Evolutionary conservation across 2,888 invertebrate genomes (phyloP), one percentile per base, ranked within the genome.

Genomic region (Xylota sylvarum): DNA sequence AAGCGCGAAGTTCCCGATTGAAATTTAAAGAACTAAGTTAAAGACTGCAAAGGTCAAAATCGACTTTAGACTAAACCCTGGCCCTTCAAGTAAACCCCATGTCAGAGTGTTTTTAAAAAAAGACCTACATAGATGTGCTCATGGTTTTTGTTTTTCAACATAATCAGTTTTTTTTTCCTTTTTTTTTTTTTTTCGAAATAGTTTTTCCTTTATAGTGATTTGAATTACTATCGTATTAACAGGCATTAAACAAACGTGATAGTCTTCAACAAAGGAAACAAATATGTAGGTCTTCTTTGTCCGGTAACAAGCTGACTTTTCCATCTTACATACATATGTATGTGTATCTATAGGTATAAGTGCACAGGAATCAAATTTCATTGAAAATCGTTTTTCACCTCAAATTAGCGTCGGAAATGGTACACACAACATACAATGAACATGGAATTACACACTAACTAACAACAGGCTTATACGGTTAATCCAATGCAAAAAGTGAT

Each of bases 321-420:
- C 76, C 70, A 62, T 67, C 65, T 30, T 43, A 14, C n/a, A n/a
- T 23, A 14, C 37, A 12, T n/a, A n/a, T n/a, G n/a, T n/a, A n/a
- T n/a, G n/a, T 37, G 55, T 30, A 35, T 67, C 5, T 43, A 35
- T 37, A 40, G 40, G 56, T 46, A 65, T 56, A 10, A 37, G 56
- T 48, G 62, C 72, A 27, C 4, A 19, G 76, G 81, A 55, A 40
- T 86, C 82, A 58, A 73, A 52, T 86, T 86, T 86, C 86, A 78
- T 82, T 86, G 82, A 58, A 86, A 86, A 86, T 86, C 86, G 86
- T 86, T 86, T 80, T 86, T 86, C 78, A 86, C 86, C 86, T 86
- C 82, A 86, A 86, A 86, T 86, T 86, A 86, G 72, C 86, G 77
- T 86, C 86, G 72, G 82, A 86, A 86, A 86, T 82, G 78, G 82